Conservation (phyloP, 1,140 invertebrate species). For the Gonatopus flavifemur region DNA sequence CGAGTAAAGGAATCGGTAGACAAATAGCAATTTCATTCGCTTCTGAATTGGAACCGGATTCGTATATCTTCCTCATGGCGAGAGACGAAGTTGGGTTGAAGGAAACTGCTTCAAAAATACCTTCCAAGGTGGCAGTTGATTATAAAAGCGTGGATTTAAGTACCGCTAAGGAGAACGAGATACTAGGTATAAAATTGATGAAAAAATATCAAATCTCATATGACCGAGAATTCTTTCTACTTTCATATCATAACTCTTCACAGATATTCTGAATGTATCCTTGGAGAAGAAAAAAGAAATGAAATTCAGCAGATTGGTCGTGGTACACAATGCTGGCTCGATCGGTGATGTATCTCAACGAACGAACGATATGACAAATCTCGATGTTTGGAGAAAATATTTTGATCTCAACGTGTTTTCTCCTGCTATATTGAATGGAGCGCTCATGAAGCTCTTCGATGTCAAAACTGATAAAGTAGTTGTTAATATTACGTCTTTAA, state of each 20-base stretch:
- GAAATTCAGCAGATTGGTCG: slow-evolving; percentile 69
- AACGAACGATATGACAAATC: slow-evolving; percentile 63
- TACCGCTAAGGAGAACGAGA: slow-evolving; percentile 52
- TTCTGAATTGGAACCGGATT: slow-evolving; percentile 63
- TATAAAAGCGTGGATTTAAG: slow-evolving; percentile 64
- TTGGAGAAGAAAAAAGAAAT: slow-evolving; percentile 11
- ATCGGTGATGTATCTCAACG: slow-evolving; percentile 73
- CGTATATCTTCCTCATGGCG: slow-evolving; percentile 75
- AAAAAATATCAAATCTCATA: not conserved
- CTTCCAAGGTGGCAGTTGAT: slow-evolving; percentile 54
- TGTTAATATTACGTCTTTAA: slow-evolving; percentile 87
- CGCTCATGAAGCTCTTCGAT: slow-evolving; percentile 68
- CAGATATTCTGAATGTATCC: not conserved
- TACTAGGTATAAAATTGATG: slow-evolving; percentile 44
- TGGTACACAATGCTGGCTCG: slow-evolving; percentile 90
- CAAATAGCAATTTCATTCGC: slow-evolving; percentile 73
- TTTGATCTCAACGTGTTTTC: slow-evolving; percentile 81
- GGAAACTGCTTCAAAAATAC: slow-evolving; percentile 60
- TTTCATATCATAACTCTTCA: not conserved
- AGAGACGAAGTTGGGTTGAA: slow-evolving; percentile 68
- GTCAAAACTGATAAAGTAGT: slow-evolving; percentile 61
- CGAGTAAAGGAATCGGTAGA: slow-evolving; percentile 84
- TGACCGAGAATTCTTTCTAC: not conserved
- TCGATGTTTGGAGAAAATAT: slow-evolving; percentile 66
- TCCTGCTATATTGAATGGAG: slow-evolving; percentile 74